Base-by-base conservation (phyloP, 2,888 invertebrate species). In the Didymodactylos carnosus region DNA sequence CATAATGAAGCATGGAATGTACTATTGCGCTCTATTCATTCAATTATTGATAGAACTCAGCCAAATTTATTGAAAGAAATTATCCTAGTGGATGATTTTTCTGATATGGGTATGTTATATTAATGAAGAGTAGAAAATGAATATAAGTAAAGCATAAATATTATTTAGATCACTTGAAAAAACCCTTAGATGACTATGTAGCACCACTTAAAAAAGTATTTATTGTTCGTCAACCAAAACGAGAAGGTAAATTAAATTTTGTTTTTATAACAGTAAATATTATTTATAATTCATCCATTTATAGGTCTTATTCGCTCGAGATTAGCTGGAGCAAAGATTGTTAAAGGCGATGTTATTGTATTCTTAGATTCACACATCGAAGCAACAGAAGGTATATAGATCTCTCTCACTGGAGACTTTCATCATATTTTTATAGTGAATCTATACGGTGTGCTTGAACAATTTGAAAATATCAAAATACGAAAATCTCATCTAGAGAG, bases 1-100 rank as follows among this genome's bases (percentile, higher is more conserved):
- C 97, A 98, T 86, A 98, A 98, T 84, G 98, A 98, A 85, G 97
- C 97, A 1, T 97, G 97, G 95, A 92, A 94, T 0, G 94, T 95
- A 19, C 86, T 98, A 39, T 84, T 97, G 75, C 86, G 97, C 72
- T 95, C 97, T 0, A 94, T 97, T 2, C 94, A 95, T 84, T 94
- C 93, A 11, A 92, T 98, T 19, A 84, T 98, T 73, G 94, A 98
- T 82, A 87, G 93, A 77, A 94, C 97, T 0, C 97, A 97, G 0
- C 84, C 88, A 16, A 88, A 90, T 79, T 87, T 97, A 73, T 89
- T 98, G 79, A 89, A 91, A 79, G 94, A 95, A 83, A 89, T 98
- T 75, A 89, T 98, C 79, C 88, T 98, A 5, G 97, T 98, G 16
- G 98, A 98, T 81, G 98, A 98, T 82, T 94, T 88, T 83, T 94